Conservation (phyloP, 2,888 invertebrate species). For the Macrostomum cliftonense region DNA sequence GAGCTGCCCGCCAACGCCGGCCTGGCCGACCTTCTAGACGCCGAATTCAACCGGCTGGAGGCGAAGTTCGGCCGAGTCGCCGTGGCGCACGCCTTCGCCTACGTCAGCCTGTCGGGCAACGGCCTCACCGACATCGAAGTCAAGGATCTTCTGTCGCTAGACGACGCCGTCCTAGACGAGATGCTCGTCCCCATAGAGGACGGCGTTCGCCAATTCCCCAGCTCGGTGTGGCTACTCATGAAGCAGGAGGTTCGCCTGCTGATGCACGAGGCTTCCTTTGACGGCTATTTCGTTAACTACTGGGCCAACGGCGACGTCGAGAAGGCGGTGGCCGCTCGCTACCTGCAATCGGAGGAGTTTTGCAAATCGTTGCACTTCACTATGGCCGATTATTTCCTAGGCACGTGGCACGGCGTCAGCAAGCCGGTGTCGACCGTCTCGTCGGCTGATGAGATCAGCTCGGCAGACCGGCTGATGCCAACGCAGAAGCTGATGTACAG, state of each 20-base stretch:
- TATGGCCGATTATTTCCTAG: conserved; percentile 33
- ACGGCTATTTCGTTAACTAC: conserved; percentile 22
- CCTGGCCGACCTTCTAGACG: conserved; percentile 11
- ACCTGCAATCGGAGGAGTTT: conserved; percentile 16
- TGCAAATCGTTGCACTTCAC: conserved; percentile 20
- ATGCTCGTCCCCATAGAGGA: conserved; percentile 15
- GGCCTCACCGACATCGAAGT: conserved; percentile 35
- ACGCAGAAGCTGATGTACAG: conserved; percentile 22
- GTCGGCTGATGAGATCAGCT: conserved; percentile 11
- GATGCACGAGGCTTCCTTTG: conserved; percentile 18
- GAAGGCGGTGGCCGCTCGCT: conserved; percentile 18
- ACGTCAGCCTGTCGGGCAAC: conserved; percentile 24
- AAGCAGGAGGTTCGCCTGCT: conserved; percentile 23
- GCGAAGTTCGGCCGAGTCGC: conserved; percentile 19
- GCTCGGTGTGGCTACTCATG: conserved; percentile 23
- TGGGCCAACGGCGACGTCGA: conserved; percentile 22
- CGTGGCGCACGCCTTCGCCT: conserved; percentile 21
- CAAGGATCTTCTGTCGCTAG: conserved; percentile 32
- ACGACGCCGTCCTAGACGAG: conserved; percentile 25
- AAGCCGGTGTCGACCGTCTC: conserved; percentile 16
- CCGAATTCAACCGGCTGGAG: conserved; percentile 22
- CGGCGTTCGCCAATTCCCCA: conserved; percentile 17
- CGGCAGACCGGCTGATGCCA: conserved; percentile 20
- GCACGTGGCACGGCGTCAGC: conserved; percentile 20
- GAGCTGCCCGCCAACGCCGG: no score